Percentiles rank a stretch among this genome's conserved stretches.
These are phyloP conservation scores for Candoia aspera DNA, from an alignment of 2,113 vertebrate species.

Conservation along the genomic window DNA sequence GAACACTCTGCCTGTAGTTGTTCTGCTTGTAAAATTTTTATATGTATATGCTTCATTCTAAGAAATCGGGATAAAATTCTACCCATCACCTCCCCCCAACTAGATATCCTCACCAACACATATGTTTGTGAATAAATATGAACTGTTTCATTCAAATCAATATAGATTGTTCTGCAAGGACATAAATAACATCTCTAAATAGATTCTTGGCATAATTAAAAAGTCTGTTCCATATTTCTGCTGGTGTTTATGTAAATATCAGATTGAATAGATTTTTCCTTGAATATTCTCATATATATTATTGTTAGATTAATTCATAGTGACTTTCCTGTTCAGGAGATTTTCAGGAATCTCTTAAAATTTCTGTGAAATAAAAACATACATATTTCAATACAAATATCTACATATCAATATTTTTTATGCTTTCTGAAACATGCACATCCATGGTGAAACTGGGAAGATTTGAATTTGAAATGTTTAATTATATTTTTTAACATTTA, in stretches of 20 bases:
- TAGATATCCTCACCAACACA: neutral
- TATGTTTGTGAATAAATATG: neutral
- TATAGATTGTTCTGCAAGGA: neutral
- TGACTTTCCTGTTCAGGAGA: neutral
- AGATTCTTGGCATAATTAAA: neutral
- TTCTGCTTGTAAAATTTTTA: neutral
- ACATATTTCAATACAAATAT: neutral
- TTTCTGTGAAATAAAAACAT: neutral
- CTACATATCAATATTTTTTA: neutral
- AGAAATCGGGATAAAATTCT: neutral
- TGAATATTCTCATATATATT: neutral
- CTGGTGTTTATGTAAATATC: neutral
- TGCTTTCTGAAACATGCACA: neutral
- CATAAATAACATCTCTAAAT: neutral
- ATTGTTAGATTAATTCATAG: constrained; percentile 4
- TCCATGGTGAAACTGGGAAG: neutral
- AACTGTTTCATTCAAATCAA: neutral
- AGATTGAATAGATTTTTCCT: neutral
- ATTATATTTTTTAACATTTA: neutral
- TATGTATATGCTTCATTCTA: neutral
- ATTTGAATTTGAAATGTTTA: neutral
- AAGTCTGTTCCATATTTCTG: neutral
- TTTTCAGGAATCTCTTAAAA: neutral
- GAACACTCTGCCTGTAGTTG: neutral
- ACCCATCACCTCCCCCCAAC: neutral